These are phyloP conservation scores for Labrus mixtus DNA, from an alignment of 2,113 vertebrate genomes.

Conservation along the genomic window DNA sequence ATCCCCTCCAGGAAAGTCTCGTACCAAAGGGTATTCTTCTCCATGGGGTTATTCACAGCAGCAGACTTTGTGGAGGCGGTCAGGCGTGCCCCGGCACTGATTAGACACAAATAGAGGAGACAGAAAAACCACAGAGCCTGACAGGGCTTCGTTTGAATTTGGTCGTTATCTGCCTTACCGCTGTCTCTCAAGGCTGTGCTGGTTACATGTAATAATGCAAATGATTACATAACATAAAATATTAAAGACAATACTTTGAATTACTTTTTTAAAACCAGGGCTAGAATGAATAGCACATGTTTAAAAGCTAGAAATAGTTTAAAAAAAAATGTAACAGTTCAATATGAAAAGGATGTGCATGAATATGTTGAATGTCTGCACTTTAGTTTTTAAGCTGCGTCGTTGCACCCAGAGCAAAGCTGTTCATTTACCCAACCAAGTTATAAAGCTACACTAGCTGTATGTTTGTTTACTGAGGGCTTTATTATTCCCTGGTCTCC, in stretches of 20 bases:
- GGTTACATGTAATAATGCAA: not conserved
- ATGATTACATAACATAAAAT: not conserved
- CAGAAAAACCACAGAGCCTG: conserved; percentile 68
- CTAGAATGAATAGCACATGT: not conserved
- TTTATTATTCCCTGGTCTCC: no score
- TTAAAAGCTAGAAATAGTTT: not conserved
- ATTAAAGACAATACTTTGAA: not conserved
- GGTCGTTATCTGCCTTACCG: conserved; percentile 16
- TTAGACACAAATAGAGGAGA: conserved; percentile 75
- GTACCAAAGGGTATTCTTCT: conserved; percentile 57
- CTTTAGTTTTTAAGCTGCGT: no score
- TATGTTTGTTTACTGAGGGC: no score
- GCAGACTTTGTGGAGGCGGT: conserved; percentile 65
- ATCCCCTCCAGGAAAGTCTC: conserved; percentile 53
- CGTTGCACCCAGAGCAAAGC: no score
- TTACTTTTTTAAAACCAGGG: not conserved
- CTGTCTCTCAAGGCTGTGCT: not conserved
- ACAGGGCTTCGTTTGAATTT: conserved; percentile 31
- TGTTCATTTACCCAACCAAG: no score
- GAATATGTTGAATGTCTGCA: no score
- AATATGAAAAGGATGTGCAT: no score
- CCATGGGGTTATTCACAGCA: conserved; percentile 59
- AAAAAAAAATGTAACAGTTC: not conserved
- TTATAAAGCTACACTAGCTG: no score
- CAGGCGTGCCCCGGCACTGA: conserved; percentile 66